phyloP scores from a whole-genome alignment of 2,888 invertebrate species.

The Netelia inedita region DNA sequence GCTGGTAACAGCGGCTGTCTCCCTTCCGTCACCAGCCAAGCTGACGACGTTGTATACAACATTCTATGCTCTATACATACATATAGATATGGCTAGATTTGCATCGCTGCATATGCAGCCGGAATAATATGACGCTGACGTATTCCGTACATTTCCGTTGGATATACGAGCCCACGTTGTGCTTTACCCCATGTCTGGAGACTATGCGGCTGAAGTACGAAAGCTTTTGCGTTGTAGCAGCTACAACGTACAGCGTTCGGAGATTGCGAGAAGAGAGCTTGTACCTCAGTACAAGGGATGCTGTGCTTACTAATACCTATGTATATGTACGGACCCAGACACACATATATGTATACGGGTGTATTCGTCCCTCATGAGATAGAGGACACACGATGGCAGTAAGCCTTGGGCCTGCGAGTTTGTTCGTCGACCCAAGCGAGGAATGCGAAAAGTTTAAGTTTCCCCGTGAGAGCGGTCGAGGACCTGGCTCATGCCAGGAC shows the following conservation, averaged over 20 bases:
- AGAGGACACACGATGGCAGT: constrained; percentile 16
- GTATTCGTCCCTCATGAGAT: constrained; percentile 15
- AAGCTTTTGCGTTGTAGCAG: constrained; percentile 27
- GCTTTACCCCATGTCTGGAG: constrained; percentile 20
- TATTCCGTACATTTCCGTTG: constrained; percentile 50
- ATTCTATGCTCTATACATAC: not conserved
- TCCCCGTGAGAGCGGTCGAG: constrained; percentile 49
- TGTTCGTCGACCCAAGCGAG: constrained; percentile 46
- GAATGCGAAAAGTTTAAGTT: constrained; percentile 68
- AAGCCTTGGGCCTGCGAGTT: constrained; percentile 44
- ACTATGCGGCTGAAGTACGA: constrained; percentile 26
- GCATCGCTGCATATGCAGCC: constrained; percentile 68
- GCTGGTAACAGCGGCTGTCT: constrained; percentile 15
- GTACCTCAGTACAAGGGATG: constrained; percentile 31
- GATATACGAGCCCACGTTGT: constrained; percentile 47
- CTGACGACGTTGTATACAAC: constrained; percentile 18
- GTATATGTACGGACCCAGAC: not conserved
- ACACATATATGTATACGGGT: constrained; percentile 4
- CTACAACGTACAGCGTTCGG: constrained; percentile 26
- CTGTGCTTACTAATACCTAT: not conserved
- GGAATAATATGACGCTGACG: constrained; percentile 62
- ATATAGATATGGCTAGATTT: constrained; percentile 42
- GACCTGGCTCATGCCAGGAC: constrained; percentile 54
- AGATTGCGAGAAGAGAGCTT: constrained; percentile 43
- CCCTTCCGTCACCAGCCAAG: constrained; percentile 9